Base-by-base conservation (phyloP, 1,140 invertebrate species). In the Drosophila melanogaster region DNA sequence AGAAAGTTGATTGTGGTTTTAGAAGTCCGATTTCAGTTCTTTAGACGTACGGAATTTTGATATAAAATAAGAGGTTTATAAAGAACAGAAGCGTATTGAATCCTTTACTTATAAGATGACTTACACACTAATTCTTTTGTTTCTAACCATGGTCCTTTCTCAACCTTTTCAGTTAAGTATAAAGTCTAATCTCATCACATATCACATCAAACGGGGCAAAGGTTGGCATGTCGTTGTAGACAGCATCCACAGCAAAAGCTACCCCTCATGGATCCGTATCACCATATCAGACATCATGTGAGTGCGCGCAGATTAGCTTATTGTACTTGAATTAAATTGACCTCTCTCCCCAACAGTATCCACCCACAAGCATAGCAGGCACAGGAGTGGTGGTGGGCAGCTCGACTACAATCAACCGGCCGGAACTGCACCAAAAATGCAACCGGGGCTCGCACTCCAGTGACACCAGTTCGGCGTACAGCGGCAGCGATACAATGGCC, bases 401-500 rank as follows among this genome's bases (percentile, higher is more conserved):
- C 41, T 35, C 49, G 14, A 30, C 67, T 38, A 38, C 80, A 65
- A 81, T 62, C 57, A 87, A 76, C 72, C 76, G 93, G 92, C 94
- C 94, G 65, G 94, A 94, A 92, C 92, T 96, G 89, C 96, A 96
- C 92, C 95, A 96, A 86, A 97, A 97, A 92, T 97, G 96, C 77
- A 97, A 96, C 90, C 94, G 96, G 61, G 96, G 95, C 81, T 97
- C 96, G 17, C 97, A 98, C 91, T 97, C 97, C 30, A 98, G 97
- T 92, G 98, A 99, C 92, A 98, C 98, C 3, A 98, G 97, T 92
- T 98, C 97, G 67, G 98, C 97, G 43, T 98, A 98, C 92, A 98
- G 97, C 83, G 98, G 98, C 33, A 98, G 97, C 53, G 98, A 99
- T 93, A 98, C 98, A 69, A 98, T 99, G 97, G 97, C 97, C 83